phyloP scores from a whole-genome alignment of 2,797 vertebrate species.

The Scarus forsteni region DNA sequence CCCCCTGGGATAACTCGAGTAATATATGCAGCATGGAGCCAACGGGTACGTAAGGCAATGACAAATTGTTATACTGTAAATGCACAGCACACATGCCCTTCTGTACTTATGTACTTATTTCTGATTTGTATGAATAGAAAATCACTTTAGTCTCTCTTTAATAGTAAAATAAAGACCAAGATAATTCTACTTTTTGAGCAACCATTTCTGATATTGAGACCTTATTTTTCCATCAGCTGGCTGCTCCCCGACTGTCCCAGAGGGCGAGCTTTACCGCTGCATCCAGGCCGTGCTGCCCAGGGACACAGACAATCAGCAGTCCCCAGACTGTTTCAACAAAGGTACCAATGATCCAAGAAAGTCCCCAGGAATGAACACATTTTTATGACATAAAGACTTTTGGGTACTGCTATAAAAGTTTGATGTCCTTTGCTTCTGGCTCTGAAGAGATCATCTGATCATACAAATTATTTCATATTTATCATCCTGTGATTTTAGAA shows the following conservation, averaged over 20 bases:
- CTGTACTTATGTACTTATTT: too few species aligned
- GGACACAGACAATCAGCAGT: conserved; percentile 81
- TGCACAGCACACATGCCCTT: too few species aligned
- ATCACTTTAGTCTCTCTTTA: not conserved
- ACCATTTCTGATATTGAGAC: conserved; percentile 1
- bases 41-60: conserved; percentile 59
- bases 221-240: conserved; percentile 39
- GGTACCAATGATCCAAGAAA: conserved; percentile 71
- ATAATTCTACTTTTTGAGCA: not conserved
- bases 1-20: conserved; percentile 57
- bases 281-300: conserved; percentile 87
- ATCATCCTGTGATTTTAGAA: not conserved
- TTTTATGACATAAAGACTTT: too few species aligned
- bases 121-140: too few species aligned
- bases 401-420: not conserved
- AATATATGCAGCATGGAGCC: conserved; percentile 64
- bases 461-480: not conserved
- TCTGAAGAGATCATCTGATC: not conserved
- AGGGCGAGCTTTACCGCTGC: conserved; percentile 90
- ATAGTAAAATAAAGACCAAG: not conserved
- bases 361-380: too few species aligned
- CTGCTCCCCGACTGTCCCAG: conserved; percentile 74
- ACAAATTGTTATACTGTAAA: not conserved
- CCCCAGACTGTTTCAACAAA: conserved; percentile 81
- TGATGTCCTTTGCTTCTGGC: not conserved